phyloP scores from a whole-genome alignment of 2,888 invertebrate species.

The Kryphioiulus occultus region DNA sequence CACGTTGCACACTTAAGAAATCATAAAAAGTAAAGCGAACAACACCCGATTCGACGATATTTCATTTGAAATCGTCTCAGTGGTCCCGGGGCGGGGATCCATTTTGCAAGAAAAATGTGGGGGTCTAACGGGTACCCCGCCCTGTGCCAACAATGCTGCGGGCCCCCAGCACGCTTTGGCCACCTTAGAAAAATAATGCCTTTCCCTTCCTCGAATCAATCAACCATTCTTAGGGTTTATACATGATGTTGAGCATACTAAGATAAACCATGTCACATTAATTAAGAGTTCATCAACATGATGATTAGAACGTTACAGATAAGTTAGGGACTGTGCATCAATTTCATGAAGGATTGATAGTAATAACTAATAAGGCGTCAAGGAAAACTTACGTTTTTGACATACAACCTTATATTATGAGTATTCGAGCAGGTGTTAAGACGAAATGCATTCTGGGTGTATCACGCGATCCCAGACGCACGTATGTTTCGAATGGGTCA shows the following conservation, averaged over 20 bases:
- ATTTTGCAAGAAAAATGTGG: background rate
- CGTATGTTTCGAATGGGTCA: too few species aligned
- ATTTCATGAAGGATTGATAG: too few species aligned
- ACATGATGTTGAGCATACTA: background rate
- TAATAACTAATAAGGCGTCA: too few species aligned
- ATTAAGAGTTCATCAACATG: too few species aligned
- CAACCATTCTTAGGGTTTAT: background rate
- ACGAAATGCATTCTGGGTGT: too few species aligned
- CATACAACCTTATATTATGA: too few species aligned
- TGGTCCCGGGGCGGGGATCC: background rate
- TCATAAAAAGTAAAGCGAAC: slow-evolving; percentile 32
- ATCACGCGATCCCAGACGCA: too few species aligned
- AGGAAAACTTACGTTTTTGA: too few species aligned
- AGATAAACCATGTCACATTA: background rate
- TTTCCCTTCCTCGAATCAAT: background rate
- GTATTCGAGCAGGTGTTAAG: too few species aligned
- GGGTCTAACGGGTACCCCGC: slow-evolving; percentile 13
- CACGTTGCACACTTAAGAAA: slow-evolving; percentile 36
- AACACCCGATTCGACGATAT: slow-evolving; percentile 32
- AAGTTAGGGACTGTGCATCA: too few species aligned
- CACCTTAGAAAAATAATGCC: background rate
- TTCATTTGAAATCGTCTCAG: slow-evolving; percentile 22
- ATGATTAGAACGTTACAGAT: too few species aligned
- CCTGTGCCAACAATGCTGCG: background rate
- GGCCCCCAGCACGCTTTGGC: background rate